Evolutionary conservation across 2,113 vertebrate species (phyloP), one percentile per base, ranked within the genome.

Genomic region (Mystacornis crossleyi): DNA sequence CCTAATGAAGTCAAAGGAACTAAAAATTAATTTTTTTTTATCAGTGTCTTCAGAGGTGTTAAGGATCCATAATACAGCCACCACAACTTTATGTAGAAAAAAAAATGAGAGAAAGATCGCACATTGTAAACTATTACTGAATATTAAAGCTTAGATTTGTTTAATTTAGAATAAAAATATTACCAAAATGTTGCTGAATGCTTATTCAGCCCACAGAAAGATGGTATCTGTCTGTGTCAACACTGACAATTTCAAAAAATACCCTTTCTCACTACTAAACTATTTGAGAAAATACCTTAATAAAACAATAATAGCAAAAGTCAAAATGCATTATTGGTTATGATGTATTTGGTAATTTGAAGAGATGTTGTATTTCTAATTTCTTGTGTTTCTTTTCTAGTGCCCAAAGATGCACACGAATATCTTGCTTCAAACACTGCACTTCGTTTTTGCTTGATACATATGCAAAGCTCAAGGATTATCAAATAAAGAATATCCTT

Each of bases 401-500:
- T 81, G 23, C 18, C 12, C 51, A 85, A 69, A 71, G 43, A 54
- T 47, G 31, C 1, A 91, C 61, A 71, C 0, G 42, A 85, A 48
- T 77, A 86, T 67, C 58, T 85, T 94, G 42, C 77, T 92, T 62
- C 87, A 73, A 48, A 87, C n/a, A 33, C 50, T 79, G 26, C 9
- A 54, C 38, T 69, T 90, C 38, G 87, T 91, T 92, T 72, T 79
- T 77, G 42, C 61, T 81, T 96, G 51, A 66, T 94, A 84, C 70
- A 75, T 72, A 47, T 95, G 93, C 60, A 80, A 70, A 81, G n/a
- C n/a, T 95, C 42, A 54, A 90, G 84, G 78, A 67, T 73, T 74
- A 89, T 72, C 43, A 75, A 92, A 73, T 80, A 84, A 95, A 71
- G 38, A 88, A 47, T n/a, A 82, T 81, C 33, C 69, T 81, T 66